Conservation (phyloP, 1,140 invertebrate genomes). For the Drosophila takahashii region DNA sequence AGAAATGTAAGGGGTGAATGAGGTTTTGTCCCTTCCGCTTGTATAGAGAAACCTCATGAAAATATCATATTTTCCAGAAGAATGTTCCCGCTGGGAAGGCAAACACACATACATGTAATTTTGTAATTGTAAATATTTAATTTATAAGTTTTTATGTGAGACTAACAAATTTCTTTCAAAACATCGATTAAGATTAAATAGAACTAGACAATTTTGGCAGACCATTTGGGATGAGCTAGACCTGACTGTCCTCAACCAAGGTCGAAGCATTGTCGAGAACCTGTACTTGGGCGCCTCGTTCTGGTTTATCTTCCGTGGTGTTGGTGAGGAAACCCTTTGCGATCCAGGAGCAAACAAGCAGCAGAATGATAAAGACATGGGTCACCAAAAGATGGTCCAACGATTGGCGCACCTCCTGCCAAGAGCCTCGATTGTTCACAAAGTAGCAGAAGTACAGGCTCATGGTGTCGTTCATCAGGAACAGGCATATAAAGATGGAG, state of each 20-base stretch:
- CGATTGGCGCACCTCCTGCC: slow-evolving; percentile 95
- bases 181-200: background rate
- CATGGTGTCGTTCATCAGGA: slow-evolving; percentile 91
- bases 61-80: too few relatives aligned
- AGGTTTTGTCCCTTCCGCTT: too few relatives aligned
- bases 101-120: too few relatives aligned
- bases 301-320: background rate
- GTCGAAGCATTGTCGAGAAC: background rate
- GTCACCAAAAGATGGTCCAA: slow-evolving; percentile 67
- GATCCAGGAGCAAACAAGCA: slow-evolving; percentile 18
- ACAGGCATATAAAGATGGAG: slow-evolving; percentile 88
- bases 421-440: slow-evolving; percentile 94
- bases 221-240: background rate
- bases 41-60: too few relatives aligned
- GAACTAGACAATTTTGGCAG: background rate
- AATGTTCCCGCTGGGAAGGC: too few relatives aligned
- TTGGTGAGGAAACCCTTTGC: slow-evolving; percentile 17
- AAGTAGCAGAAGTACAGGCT: slow-evolving; percentile 93
- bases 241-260: slow-evolving; percentile 11
- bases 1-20: too few relatives aligned
- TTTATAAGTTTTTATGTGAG: background rate
- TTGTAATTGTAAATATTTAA: too few relatives aligned
- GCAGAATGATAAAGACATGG: slow-evolving; percentile 21
- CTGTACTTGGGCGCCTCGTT: background rate
- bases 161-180: too few relatives aligned